These are phyloP conservation scores for Dissostichus mawsoni DNA, from an alignment of 2,113 vertebrate species.

Conservation along the genomic window DNA sequence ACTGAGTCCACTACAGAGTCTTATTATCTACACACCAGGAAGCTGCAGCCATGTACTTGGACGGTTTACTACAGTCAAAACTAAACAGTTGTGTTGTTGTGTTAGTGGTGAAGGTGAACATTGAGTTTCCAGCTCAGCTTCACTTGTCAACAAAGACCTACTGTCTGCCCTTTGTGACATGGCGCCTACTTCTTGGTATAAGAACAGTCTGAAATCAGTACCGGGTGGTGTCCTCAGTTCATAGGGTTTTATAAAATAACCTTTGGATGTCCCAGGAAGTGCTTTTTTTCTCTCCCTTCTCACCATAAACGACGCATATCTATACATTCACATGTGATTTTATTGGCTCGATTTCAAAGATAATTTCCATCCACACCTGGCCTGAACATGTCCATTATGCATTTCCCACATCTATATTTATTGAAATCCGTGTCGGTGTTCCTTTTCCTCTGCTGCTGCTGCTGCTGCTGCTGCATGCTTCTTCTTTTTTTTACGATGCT, in stretches of 20 bases:
- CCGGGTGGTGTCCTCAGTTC: neutral
- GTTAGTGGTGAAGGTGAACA: constrained; percentile 13
- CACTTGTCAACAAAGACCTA: constrained; percentile 8
- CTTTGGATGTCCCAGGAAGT: neutral
- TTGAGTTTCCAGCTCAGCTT: constrained; percentile 15
- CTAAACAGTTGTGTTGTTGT: neutral
- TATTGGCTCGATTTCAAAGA: constrained; percentile 19
- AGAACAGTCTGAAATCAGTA: neutral
- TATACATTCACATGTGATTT: constrained; percentile 26
- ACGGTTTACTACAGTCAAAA: neutral
- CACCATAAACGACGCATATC: neutral
- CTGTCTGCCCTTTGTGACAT: neutral
- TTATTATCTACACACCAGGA: neutral
- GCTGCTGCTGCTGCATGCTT: too few relatives aligned
- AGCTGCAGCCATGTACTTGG: neutral
- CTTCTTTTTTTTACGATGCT: constrained; percentile 14
- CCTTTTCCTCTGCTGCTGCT: constrained; percentile 30
- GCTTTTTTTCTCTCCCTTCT: neutral
- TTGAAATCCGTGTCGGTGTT: constrained; percentile 42
- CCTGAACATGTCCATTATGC: constrained; percentile 59
- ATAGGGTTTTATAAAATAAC: neutral
- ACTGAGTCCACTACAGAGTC: constrained; percentile 2
- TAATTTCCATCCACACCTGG: constrained; percentile 38
- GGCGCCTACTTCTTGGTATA: neutral
- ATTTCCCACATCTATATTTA: constrained; percentile 48